Conservation (phyloP, 2,113 vertebrate genomes). For the Microtus pennsylvanicus region DNA sequence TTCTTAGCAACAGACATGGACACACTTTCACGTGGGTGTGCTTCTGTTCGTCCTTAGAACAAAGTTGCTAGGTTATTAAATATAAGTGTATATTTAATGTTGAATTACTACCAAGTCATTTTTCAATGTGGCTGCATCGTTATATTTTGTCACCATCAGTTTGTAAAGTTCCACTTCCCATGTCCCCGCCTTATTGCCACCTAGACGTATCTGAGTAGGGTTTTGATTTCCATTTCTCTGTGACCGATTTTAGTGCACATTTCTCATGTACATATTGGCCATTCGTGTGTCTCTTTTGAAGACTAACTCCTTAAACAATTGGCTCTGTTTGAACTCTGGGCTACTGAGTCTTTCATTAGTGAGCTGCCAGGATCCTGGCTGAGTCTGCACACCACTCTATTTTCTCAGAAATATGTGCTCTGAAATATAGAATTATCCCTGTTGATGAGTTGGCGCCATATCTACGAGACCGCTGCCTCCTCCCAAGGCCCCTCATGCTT, state of each 20-base stretch:
- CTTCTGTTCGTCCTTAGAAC: background rate
- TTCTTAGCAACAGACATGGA: background rate
- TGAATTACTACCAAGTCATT: background rate
- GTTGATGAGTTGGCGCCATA: background rate
- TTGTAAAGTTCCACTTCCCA: background rate
- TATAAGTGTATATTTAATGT: background rate
- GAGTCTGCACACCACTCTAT: background rate
- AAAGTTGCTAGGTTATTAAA: background rate
- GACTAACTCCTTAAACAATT: background rate
- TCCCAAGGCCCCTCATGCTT: background rate
- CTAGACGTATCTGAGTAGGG: background rate
- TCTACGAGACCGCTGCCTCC: background rate
- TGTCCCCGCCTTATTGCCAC: background rate
- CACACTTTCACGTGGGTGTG: background rate
- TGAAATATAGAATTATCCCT: constrained; percentile 13
- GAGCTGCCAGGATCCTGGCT: background rate
- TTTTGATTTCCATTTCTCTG: constrained; percentile 33
- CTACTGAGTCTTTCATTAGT: background rate
- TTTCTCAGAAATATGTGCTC: background rate
- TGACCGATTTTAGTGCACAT: background rate
- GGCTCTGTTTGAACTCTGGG: background rate
- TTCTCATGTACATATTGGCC: background rate
- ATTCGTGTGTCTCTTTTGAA: background rate
- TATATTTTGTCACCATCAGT: background rate
- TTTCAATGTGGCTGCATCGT: background rate